phyloP scores from a whole-genome alignment of 2,113 vertebrate genomes.

The Agelaius phoeniceus region DNA sequence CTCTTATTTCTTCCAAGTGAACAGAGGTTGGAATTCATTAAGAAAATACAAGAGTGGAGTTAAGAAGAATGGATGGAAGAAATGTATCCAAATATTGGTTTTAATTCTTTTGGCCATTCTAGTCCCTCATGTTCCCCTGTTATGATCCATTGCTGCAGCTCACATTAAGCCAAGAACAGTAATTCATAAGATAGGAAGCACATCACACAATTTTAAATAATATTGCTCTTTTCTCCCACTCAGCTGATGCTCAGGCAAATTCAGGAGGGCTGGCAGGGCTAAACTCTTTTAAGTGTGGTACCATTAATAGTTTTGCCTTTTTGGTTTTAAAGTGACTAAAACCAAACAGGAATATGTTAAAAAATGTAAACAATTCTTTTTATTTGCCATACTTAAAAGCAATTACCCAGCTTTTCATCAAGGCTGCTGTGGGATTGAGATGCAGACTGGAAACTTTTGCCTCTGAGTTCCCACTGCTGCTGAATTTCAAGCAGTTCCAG shows the following conservation, averaged over 20 bases:
- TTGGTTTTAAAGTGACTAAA: not conserved
- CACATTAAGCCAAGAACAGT: not conserved
- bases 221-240: not conserved
- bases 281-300: not conserved
- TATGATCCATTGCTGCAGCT: not conserved
- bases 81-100: fast-evolving
- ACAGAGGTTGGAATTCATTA: not conserved
- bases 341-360: not conserved
- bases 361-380: not conserved
- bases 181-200: not conserved
- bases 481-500: slow-evolving; percentile 27
- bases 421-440: not conserved
- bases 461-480: not conserved
- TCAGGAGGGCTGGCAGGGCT: not conserved
- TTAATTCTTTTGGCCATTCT: not conserved
- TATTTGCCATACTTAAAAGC: not conserved
- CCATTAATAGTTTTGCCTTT: not conserved
- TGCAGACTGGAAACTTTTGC: not conserved
- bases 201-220: not conserved
- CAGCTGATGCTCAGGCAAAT: not conserved
- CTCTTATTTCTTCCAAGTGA: not conserved
- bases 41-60: not conserved
- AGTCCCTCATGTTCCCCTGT: not conserved
- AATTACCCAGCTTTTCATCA: not conserved
- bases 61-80: not conserved